Evolutionary conservation across 2,888 invertebrate genomes (phyloP).

Genomic region (Sepiola atlantica): DNA sequence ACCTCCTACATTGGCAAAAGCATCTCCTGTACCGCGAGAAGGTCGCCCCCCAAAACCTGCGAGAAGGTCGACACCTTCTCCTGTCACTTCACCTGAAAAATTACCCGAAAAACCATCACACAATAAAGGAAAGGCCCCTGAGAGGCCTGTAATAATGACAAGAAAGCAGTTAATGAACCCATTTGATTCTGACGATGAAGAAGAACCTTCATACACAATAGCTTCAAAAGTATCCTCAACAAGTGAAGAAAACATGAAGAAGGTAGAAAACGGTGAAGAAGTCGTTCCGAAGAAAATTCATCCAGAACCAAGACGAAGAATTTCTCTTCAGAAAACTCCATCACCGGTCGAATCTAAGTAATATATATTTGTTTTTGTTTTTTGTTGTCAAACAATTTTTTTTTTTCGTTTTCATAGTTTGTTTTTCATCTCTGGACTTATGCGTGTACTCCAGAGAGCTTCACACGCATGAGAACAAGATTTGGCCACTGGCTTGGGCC

Average conservation of each 20-base stretch:
- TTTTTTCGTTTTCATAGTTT: not conserved
- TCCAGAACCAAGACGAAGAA: not conserved
- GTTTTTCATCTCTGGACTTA: too few relatives aligned
- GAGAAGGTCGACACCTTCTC: not conserved
- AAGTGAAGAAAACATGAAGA: not conserved
- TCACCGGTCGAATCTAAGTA: not conserved
- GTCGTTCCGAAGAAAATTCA: not conserved
- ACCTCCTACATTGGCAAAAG: not conserved
- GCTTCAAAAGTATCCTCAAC: not conserved
- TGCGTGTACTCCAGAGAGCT: too few relatives aligned
- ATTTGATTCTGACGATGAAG: slow-evolving; percentile 90
- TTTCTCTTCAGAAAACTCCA: not conserved
- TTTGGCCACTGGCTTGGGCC: too few relatives aligned
- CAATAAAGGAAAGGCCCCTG: not conserved
- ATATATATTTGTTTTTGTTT: not conserved
- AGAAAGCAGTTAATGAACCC: slow-evolving; percentile 90
- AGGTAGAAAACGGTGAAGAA: not conserved
- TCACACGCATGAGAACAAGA: too few relatives aligned
- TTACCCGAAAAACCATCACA: not conserved
- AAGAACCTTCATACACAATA: slow-evolving; percentile 52
- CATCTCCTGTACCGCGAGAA: not conserved
- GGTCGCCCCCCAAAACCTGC: not conserved
- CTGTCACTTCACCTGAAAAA: not conserved
- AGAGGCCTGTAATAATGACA: slow-evolving; percentile 82
- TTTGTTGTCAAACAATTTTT: not conserved